A percentile compares a stretch with the other conserved stretches of the same genome.
Conservation (phyloP, 2,888 invertebrate species). For the Cephus spinipes region DNA sequence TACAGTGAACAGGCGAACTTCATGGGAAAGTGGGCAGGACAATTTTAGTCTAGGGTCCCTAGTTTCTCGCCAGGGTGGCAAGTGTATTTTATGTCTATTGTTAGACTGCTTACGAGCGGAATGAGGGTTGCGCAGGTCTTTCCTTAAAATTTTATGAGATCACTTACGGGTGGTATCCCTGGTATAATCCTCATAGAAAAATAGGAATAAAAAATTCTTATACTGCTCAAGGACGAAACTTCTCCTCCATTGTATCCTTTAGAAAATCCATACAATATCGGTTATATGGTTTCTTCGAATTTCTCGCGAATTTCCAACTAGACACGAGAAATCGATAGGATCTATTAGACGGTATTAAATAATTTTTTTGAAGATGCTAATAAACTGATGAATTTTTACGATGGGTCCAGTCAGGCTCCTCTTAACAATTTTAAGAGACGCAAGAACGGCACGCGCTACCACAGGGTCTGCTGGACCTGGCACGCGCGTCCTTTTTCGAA, state of each 20-base stretch:
- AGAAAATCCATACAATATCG: background rate
- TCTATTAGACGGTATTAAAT: background rate
- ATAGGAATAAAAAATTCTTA: background rate
- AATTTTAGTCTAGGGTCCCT: slow-evolving; percentile 9
- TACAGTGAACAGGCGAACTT: slow-evolving; percentile 25
- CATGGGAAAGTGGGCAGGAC: slow-evolving; percentile 32
- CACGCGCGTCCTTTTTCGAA: slow-evolving; percentile 45
- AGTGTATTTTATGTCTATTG: slow-evolving; percentile 28
- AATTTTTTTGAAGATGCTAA: background rate
- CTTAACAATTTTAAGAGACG: background rate
- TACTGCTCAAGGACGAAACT: background rate
- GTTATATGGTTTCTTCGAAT: background rate
- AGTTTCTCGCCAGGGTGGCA: slow-evolving; percentile 22
- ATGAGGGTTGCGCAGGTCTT: background rate
- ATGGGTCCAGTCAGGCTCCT: background rate
- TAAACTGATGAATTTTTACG: background rate
- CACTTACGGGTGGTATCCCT: background rate
- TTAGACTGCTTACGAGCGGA: background rate
- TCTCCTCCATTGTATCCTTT: background rate
- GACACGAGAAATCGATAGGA: background rate
- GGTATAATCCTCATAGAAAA: background rate
- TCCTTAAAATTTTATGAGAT: background rate
- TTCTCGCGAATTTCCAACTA: background rate
- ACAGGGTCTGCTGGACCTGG: slow-evolving; percentile 3
- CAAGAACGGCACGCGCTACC: slow-evolving; percentile 26